Evolutionary conservation across 23 tunicate genomes (phyloP).

Genomic region (Ascidia mentula): DNA sequence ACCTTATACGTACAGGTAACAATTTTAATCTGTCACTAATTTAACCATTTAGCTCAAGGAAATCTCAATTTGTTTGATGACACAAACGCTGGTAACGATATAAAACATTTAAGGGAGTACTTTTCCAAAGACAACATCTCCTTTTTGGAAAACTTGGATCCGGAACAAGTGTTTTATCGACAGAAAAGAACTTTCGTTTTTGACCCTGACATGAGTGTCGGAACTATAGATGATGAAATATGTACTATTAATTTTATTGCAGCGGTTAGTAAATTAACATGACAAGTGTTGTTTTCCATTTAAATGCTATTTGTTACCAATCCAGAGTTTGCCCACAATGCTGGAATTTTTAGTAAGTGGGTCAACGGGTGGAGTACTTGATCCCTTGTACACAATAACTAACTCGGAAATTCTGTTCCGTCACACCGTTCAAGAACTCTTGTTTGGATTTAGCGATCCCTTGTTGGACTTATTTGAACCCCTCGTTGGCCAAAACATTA

Average conservation of each 20-base stretch:
- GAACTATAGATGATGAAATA: constrained; percentile 43
- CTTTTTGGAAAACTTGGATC: constrained; percentile 43
- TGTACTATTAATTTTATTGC: constrained; percentile 69
- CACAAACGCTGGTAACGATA: too few relatives aligned
- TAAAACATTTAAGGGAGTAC: constrained; percentile 66
- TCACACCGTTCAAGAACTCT: constrained; percentile 42
- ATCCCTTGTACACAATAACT: constrained; percentile 24
- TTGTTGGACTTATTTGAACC: constrained; percentile 29
- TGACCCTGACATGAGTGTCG: constrained; percentile 54
- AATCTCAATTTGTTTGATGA: too few relatives aligned
- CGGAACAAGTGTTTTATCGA: constrained; percentile 71
- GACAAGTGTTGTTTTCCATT: not conserved
- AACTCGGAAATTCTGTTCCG: constrained; percentile 47
- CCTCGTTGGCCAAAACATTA: constrained; percentile 26
- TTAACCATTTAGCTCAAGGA: too few relatives aligned
- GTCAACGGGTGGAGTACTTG: not conserved
- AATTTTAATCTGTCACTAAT: too few relatives aligned
- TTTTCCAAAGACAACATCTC: constrained; percentile 56
- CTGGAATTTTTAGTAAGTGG: constrained; percentile 42
- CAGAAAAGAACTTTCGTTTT: constrained; percentile 36
- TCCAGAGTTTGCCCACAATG: constrained; percentile 53
- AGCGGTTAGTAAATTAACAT: constrained; percentile 41
- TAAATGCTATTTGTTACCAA: not conserved
- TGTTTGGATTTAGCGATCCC: constrained; percentile 68
- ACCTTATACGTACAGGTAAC: constrained; percentile 82